Base-by-base conservation (phyloP, 2,888 invertebrate species). In the Chaetogeoica ovagalla region DNA sequence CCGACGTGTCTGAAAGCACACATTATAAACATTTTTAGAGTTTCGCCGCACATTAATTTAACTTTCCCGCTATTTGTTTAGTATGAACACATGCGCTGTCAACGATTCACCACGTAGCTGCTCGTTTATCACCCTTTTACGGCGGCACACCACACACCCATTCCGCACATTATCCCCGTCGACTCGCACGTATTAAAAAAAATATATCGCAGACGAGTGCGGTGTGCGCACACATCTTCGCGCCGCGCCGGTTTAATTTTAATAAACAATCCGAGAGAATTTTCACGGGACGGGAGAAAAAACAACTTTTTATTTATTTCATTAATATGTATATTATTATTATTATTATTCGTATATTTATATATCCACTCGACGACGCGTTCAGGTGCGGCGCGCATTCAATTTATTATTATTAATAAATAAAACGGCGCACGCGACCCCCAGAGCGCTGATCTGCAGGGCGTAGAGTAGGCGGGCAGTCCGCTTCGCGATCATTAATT, bases 1-100 rank as follows among this genome's bases (percentile, higher is more conserved):
- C 84, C 84, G 19, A 81, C 82, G 65, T 83, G 82, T 73, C 83
- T 83, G 79, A 69, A 83, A 83, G 37, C 55, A 74, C 55, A 73
- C 21, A 30, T 30, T 30, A 30, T 62, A 39, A 62, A 37, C 37
- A 52, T 63, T 70, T n/a, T 79, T 62, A 62, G n/a, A 79, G n/a
- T 1, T 23, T 39, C 48, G 2, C 52, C 23, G 30, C 69, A 8
- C 60, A 77, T 79, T 70, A 79, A 70, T 79, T 79, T 55, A 62
- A 79, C 48, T 79, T 52, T n/a, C 63, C 23, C 63, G 39, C 63
- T 70, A 63, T 79, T 69, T 79, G 55, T 55, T 48, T 52, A 62
- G 69, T 21, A 30, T 30, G n/a, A 77, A 69, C 60, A 69, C 21
- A 37, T 63, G 62, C 62, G 52, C 62, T 70, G 62, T 70, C 70